Evolutionary conservation across 2,797 vertebrate species (phyloP).

Genomic region (Sebastes vulpes): DNA sequence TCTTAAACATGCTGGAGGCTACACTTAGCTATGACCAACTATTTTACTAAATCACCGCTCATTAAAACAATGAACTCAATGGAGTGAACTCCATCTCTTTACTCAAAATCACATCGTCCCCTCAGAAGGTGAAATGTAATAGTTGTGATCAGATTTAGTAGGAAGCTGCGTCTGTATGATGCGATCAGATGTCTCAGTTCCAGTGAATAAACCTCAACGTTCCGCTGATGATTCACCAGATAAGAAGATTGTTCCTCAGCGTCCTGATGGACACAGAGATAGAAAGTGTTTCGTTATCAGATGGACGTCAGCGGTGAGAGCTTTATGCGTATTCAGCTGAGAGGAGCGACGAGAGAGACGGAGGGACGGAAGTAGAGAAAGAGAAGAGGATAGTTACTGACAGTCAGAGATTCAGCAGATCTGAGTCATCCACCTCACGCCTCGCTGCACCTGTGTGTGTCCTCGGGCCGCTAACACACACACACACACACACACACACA

Average conservation of each 20-base stretch:
- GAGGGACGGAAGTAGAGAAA: background rate
- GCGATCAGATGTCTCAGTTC: background rate
- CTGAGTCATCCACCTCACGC: slow-evolving; percentile 36
- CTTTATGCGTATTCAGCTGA: background rate
- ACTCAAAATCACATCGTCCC: no score
- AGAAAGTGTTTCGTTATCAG: background rate
- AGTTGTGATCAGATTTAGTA: background rate
- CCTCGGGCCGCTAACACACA: background rate
- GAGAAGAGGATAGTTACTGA: slow-evolving; percentile 4
- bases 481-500: background rate
- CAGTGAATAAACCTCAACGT: background rate
- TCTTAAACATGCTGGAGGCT: no score
- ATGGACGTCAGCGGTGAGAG: background rate
- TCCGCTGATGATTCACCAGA: background rate
- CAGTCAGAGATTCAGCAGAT: slow-evolving; percentile 4
- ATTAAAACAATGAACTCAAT: background rate
- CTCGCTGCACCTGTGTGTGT: slow-evolving; percentile 17
- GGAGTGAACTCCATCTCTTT: background rate
- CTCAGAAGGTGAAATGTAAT: background rate
- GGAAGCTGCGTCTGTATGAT: background rate
- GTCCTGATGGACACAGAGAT: background rate
- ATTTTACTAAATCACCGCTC: background rate
- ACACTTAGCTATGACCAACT: no score
- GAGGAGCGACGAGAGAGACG: background rate
- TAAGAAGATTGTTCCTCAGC: background rate